phyloP scores from a whole-genome alignment of 2,888 invertebrate genomes.

The Meloe dianella region DNA sequence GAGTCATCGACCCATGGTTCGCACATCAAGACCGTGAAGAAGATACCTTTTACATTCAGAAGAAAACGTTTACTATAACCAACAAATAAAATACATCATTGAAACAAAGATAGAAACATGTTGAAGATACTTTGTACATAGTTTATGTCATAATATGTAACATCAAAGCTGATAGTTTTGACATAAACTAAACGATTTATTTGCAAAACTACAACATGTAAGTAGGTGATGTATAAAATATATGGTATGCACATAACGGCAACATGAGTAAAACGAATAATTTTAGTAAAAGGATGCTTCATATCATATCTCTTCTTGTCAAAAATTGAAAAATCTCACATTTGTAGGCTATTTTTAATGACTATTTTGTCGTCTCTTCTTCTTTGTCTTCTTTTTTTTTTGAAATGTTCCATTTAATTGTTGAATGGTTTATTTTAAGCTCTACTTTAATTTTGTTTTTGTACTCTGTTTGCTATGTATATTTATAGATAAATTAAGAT shows the following conservation, averaged over 20 bases:
- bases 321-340: neutral
- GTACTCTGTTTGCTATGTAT: neutral
- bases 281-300: neutral
- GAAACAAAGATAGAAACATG: neutral
- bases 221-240: neutral
- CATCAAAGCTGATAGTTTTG: slow-evolving; percentile 6
- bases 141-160: slow-evolving; percentile 1
- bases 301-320: neutral
- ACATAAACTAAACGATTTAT: slow-evolving; percentile 5
- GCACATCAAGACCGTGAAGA: slow-evolving; percentile 9
- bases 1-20: slow-evolving; percentile 48
- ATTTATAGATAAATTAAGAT: slow-evolving; percentile 7
- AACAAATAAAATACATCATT: neutral
- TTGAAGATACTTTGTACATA: neutral
- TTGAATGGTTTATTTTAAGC: neutral
- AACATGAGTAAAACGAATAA: neutral
- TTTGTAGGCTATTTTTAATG: neutral
- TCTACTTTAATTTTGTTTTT: neutral
- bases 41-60: slow-evolving; percentile 5
- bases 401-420: neutral
- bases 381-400: neutral
- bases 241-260: neutral
- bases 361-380: neutral
- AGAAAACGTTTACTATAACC: neutral
- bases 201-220: neutral